Conservation (phyloP, 2,113 vertebrate genomes). For the Channa argus region DNA sequence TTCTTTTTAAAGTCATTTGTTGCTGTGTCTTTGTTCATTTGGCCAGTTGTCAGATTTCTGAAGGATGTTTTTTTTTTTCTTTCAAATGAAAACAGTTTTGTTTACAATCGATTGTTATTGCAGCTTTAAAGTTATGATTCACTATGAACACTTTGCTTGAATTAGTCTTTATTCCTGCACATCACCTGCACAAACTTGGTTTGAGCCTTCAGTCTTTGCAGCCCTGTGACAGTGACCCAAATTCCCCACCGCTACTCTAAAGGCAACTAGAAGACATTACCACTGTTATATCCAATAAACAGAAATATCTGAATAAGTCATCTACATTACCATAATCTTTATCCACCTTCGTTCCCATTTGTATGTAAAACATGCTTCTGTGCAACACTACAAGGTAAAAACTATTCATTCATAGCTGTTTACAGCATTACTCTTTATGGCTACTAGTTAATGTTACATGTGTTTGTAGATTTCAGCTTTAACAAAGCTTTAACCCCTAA, state of each 20-base stretch:
- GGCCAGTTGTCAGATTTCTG: slow-evolving; percentile 70
- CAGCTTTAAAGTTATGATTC: slow-evolving; percentile 58
- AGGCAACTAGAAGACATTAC: no score
- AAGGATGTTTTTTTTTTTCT: slow-evolving; percentile 70
- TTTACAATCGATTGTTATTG: slow-evolving; percentile 68
- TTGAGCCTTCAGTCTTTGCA: neutral
- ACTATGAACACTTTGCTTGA: slow-evolving; percentile 62
- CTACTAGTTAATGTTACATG: no score
- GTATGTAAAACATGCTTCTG: neutral
- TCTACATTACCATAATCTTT: neutral
- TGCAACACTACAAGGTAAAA: neutral
- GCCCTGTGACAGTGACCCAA: neutral
- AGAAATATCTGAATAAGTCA: no score
- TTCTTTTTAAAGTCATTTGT: slow-evolving; percentile 53
- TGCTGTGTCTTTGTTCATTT: slow-evolving; percentile 65
- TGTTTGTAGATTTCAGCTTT: no score
- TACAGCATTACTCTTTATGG: no score
- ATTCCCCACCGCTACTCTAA: neutral
- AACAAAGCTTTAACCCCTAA: no score
- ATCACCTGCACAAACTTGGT: slow-evolving; percentile 3
- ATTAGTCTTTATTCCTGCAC: slow-evolving; percentile 56
- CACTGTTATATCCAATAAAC: no score
- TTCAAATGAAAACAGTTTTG: slow-evolving; percentile 71
- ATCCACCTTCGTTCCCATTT: neutral
- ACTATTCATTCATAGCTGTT: neutral